A percentile compares a stretch with the other conserved stretches of the same genome.
phyloP scores from a whole-genome alignment of 2,888 invertebrate species.

The Ochlodes sylvanus region DNA sequence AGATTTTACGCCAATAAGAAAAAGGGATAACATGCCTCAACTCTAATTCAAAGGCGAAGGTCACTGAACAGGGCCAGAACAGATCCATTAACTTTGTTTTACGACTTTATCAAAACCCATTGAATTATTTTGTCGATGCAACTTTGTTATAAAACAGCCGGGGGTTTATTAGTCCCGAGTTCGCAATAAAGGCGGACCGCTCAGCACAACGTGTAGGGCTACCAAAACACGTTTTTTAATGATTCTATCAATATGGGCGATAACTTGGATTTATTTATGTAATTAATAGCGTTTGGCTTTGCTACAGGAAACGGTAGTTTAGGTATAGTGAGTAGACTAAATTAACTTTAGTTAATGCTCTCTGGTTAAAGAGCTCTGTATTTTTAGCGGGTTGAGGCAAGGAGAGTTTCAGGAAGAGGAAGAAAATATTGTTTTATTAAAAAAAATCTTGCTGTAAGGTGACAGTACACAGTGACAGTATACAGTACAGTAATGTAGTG shows the following conservation, averaged over 20 bases:
- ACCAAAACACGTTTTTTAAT: slow-evolving; percentile 24
- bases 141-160: slow-evolving; percentile 48
- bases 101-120: slow-evolving; percentile 48
- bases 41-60: slow-evolving; percentile 2
- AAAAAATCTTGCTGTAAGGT: too few species aligned
- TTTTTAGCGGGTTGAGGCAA: too few species aligned
- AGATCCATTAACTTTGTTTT: slow-evolving; percentile 41
- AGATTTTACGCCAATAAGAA: not conserved
- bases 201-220: slow-evolving; percentile 43
- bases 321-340: too few species aligned
- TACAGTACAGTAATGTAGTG: too few species aligned
- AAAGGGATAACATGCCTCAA: not conserved
- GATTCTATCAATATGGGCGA: not conserved
- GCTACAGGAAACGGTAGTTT: too few species aligned
- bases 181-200: slow-evolving; percentile 49
- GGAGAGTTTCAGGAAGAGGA: too few species aligned
- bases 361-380: too few species aligned
- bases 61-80: slow-evolving; percentile 10
- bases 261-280: not conserved
- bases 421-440: too few species aligned
- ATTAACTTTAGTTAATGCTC: too few species aligned
- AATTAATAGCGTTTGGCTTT: not conserved
- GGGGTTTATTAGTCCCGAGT: slow-evolving; percentile 51
- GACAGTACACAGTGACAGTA: too few species aligned
- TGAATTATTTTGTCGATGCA: slow-evolving; percentile 49